Percentiles rank a stretch among this genome's conserved stretches.
phyloP scores from a whole-genome alignment of 2,888 invertebrate species.

The Dusona sp. region DNA sequence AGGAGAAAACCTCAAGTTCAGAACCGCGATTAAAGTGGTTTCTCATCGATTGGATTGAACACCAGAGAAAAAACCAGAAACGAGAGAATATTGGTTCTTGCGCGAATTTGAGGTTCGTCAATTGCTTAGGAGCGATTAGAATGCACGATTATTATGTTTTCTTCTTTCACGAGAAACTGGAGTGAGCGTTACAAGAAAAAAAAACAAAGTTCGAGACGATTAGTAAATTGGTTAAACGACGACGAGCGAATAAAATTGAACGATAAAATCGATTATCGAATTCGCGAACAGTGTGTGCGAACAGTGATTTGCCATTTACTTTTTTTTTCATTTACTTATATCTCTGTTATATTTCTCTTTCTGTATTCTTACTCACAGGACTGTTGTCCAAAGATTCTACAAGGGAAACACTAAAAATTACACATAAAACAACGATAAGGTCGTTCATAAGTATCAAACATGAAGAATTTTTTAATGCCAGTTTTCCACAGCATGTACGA shows the following conservation, averaged over 20 bases:
- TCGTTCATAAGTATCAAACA: slow-evolving; percentile 44
- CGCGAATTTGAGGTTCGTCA: slow-evolving; percentile 31
- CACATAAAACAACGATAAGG: slow-evolving; percentile 49
- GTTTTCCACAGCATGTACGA: slow-evolving; percentile 74
- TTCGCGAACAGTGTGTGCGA: slow-evolving; percentile 50
- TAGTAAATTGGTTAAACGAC: slow-evolving; percentile 41
- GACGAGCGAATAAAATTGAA: slow-evolving; percentile 20
- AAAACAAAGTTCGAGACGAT: slow-evolving; percentile 27
- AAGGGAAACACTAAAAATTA: slow-evolving; percentile 31
- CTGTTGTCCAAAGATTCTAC: slow-evolving; percentile 27
- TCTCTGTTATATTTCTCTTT: slow-evolving; percentile 33
- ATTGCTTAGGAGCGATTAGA: slow-evolving; percentile 33
- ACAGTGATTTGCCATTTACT: slow-evolving; percentile 55
- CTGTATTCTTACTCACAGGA: slow-evolving; percentile 44
- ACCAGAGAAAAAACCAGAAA: slow-evolving; percentile 15
- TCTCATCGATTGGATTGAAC: not conserved
- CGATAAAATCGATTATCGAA: slow-evolving; percentile 51
- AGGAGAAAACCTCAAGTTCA: not conserved
- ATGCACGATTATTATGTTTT: slow-evolving; percentile 32
- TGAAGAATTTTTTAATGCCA: slow-evolving; percentile 74
- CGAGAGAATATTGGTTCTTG: not conserved
- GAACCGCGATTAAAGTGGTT: not conserved
- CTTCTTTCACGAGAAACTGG: slow-evolving; percentile 30
- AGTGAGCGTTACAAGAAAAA: slow-evolving; percentile 17
- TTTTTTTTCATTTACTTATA: slow-evolving; percentile 47